These are phyloP conservation scores for Acanthurus leucopareius DNA, from an alignment of 2,797 vertebrate species.

Conservation along the genomic window DNA sequence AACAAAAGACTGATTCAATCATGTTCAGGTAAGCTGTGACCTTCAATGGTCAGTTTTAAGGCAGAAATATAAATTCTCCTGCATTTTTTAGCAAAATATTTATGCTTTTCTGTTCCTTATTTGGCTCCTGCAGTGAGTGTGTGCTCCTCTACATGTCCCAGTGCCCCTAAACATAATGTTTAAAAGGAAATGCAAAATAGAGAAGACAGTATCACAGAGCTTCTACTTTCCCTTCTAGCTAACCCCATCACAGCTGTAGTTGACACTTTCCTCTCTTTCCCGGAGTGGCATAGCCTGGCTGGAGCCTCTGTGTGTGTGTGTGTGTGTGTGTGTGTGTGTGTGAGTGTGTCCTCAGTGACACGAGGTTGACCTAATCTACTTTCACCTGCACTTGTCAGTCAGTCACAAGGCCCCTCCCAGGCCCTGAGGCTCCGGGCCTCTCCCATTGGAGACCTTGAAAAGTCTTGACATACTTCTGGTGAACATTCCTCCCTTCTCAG, in stretches of 20 bases:
- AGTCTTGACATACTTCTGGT: conserved; percentile 64
- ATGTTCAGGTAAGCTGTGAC: background rate
- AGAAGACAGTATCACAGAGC: conserved; percentile 7
- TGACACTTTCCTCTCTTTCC: conserved; percentile 71
- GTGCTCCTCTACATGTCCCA: background rate
- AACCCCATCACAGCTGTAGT: conserved; percentile 64
- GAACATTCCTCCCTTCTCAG: conserved; percentile 68
- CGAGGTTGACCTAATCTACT: conserved; percentile 69
- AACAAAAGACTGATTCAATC: background rate
- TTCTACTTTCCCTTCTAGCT: conserved; percentile 59
- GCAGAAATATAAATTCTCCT: background rate
- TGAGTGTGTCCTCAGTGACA: conserved; percentile 63
- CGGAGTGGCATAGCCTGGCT: conserved; percentile 65
- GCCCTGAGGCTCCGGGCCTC: conserved; percentile 33
- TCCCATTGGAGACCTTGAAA: conserved; percentile 57
- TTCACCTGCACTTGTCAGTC: conserved; percentile 85
- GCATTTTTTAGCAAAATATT: background rate
- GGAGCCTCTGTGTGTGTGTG: conserved; percentile 67
- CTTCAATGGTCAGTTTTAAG: background rate
- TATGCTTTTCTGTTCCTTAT: background rate
- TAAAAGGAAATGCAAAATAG: background rate
- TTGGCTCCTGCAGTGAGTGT: background rate
- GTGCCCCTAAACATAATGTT: background rate
- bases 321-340: conserved; percentile 45
- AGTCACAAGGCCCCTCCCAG: conserved; percentile 58